Base-by-base conservation (phyloP, 2,888 invertebrate genomes). In the Drosophila ezoana region DNA sequence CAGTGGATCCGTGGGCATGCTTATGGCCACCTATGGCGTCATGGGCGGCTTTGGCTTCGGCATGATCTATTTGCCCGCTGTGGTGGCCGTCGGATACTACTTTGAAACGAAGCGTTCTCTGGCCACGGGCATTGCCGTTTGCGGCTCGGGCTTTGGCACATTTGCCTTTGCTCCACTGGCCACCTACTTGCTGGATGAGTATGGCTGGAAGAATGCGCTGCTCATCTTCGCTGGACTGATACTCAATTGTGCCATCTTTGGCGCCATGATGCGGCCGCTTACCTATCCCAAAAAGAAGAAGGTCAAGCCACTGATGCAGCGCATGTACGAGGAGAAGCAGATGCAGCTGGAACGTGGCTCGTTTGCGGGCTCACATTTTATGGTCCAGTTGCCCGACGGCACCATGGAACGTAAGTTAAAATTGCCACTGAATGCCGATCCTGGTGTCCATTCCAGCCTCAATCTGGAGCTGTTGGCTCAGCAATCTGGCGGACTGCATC, bases 11-110 rank as follows among this genome's bases (percentile, higher is more conserved):
- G 95, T 99, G 67, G 95, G 95, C 87, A 95, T 97, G 93, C 95
- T 99, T 91, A 98, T 99, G 96, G 88, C 98, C 79, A 96, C 97
- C 1, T 99, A 98, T 91, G 99, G 99, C 56, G 94, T 98, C 60
- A 93, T 98, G 89, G 99, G 98, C 93, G 99, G 98, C 76, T 95
- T 98, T 83, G 98, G 98, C 20, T 97, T 98, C 90, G 98, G 98
- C 72, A 95, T 98, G 93, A 97, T 98, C 88, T 98, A 98, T 93
- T 94, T 99, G 48, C 99, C 99, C 0, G 98, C 99, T 2, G 98
- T 99, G 40, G 98, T 99, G 11, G 97, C 97, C 58, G 98, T 99
- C 28, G 98, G 98, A 6, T 98, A 98, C 93, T 99, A 99, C 93
- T 99, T 99, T 93, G 98, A 99, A 93, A 97, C 98, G 48, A 97